Evolutionary conservation across 2,113 vertebrate genomes (phyloP).

Genomic region (Vicugna pacos): DNA sequence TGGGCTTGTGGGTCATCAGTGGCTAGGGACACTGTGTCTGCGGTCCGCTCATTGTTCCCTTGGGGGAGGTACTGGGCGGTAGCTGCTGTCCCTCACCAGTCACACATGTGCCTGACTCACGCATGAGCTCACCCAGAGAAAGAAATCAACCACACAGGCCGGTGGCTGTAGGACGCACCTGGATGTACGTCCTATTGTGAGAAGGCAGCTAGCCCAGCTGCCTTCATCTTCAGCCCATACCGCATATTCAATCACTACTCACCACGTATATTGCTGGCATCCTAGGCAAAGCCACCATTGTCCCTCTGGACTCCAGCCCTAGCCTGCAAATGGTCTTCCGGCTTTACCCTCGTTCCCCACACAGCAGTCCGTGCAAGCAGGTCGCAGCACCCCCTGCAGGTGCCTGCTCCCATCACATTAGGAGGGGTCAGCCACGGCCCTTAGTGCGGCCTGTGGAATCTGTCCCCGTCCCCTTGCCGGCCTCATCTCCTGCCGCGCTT

Average conservation of each 20-base stretch:
- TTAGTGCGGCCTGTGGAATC: rapidly evolving
- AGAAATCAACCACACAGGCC: background rate
- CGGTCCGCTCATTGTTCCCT: rapidly evolving
- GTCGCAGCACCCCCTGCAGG: rapidly evolving
- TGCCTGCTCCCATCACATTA: background rate
- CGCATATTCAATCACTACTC: rapidly evolving
- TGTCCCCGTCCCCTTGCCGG: background rate
- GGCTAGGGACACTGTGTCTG: background rate
- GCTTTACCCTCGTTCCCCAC: background rate
- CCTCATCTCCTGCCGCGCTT: background rate
- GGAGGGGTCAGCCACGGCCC: rapidly evolving
- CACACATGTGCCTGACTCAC: background rate
- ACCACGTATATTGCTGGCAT: rapidly evolving
- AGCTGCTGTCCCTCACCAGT: background rate
- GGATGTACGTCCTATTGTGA: background rate
- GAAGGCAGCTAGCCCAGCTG: background rate
- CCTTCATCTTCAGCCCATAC: background rate
- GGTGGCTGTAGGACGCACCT: background rate
- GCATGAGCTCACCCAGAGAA: background rate
- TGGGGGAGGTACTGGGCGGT: background rate
- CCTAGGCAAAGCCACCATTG: background rate
- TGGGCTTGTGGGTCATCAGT: no score
- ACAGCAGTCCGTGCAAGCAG: background rate
- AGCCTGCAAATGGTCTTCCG: background rate
- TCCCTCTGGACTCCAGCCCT: background rate